Evolutionary conservation across 2,888 invertebrate species (phyloP).

Genomic region (Brenthis daphne): DNA sequence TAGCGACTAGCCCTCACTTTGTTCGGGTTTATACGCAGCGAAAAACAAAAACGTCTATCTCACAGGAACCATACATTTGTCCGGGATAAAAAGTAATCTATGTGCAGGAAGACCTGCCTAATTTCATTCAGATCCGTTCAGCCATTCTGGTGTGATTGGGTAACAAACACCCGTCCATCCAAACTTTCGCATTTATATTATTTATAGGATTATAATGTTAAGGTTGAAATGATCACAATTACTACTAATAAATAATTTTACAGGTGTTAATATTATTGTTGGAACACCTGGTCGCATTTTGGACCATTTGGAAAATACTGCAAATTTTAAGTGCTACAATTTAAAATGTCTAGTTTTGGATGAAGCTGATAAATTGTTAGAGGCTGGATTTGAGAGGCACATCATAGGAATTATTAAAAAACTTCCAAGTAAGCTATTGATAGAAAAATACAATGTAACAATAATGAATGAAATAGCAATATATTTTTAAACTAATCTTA

Average conservation of each 20-base stretch:
- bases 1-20: too few species aligned
- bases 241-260: neutral
- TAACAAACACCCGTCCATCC: too few species aligned
- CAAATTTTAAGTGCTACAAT: constrained; percentile 90
- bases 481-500: constrained; percentile 3
- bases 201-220: too few species aligned
- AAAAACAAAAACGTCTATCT: too few species aligned
- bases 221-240: too few species aligned
- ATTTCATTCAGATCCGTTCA: too few species aligned
- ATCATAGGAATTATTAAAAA: constrained; percentile 94
- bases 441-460: neutral
- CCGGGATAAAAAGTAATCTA: too few species aligned
- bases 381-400: constrained; percentile 98
- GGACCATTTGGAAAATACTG: constrained; percentile 95
- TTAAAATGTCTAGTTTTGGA: constrained; percentile 91
- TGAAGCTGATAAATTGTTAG: constrained; percentile 97
- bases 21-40: too few species aligned
- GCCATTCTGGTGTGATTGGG: too few species aligned
- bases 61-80: too few species aligned
- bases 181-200: too few species aligned
- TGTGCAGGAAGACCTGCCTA: too few species aligned
- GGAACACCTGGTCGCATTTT: constrained; percentile 97
- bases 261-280: constrained; percentile 93
- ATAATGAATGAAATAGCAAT: neutral
- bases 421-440: constrained; percentile 83